Evolutionary conservation across 2,888 invertebrate species (phyloP).

Genomic region (Cephus pulcher): DNA sequence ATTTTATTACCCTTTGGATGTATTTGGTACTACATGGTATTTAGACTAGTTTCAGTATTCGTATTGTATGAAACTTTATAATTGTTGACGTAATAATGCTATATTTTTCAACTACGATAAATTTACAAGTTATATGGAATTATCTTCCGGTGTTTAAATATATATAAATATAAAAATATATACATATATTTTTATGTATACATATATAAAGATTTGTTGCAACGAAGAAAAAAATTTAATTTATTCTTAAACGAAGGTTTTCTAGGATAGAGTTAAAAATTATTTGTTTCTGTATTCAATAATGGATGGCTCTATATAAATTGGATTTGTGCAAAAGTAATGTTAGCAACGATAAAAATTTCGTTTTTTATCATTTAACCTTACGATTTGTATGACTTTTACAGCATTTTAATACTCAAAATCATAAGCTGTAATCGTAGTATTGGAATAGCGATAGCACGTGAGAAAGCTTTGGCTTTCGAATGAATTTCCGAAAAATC

Average conservation of each 20-base stretch:
- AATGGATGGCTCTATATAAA: constrained; percentile 15
- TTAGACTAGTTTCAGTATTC: background rate
- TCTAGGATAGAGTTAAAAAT: background rate
- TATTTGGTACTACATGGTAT: constrained; percentile 3
- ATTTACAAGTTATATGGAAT: constrained; percentile 1
- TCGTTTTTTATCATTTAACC: background rate
- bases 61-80: constrained; percentile 4
- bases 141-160: constrained; percentile 8
- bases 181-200: constrained; percentile 11
- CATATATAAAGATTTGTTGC: constrained; percentile 2
- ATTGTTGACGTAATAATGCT: background rate
- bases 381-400: background rate
- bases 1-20: constrained; percentile 5
- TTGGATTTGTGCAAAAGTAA: constrained; percentile 11
- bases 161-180: constrained; percentile 5
- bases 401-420: background rate
- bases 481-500: background rate
- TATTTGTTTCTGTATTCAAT: background rate
- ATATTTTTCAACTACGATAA: constrained; percentile 8
- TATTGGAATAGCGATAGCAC: background rate
- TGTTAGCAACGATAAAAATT: background rate
- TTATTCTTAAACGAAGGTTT: background rate
- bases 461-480: background rate
- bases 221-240: background rate
- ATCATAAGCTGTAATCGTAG: background rate